Evolutionary conservation across 2,113 vertebrate genomes (phyloP).

Genomic region (Prinia subflava): DNA sequence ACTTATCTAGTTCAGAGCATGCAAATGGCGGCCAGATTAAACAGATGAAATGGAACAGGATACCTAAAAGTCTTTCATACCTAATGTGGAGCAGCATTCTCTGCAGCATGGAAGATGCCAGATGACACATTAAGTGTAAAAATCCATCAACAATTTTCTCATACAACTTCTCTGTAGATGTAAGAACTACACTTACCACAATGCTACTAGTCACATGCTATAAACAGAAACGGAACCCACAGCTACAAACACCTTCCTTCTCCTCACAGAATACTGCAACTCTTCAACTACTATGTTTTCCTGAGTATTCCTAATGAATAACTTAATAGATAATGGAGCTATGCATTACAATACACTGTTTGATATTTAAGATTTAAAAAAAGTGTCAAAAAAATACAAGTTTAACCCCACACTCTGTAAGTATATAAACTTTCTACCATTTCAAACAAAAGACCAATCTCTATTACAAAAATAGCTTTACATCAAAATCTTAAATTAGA

Average conservation of each 20-base stretch:
- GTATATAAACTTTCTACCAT: neutral
- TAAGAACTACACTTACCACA: neutral
- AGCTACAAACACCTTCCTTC: neutral
- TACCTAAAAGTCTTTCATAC: neutral
- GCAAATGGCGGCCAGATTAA: neutral
- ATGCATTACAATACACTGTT: neutral
- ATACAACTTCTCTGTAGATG: neutral
- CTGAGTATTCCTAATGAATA: neutral
- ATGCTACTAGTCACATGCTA: neutral
- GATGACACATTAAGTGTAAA: neutral
- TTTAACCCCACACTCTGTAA: neutral
- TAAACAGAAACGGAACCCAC: neutral
- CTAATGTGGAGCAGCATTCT: neutral
- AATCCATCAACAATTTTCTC: neutral
- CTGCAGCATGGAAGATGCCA: neutral
- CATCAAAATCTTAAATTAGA: neutral
- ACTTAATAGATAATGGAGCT: neutral
- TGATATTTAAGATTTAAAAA: neutral
- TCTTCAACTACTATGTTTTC: neutral
- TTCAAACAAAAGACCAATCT: neutral
- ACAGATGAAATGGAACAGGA: neutral
- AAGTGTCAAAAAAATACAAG: neutral
- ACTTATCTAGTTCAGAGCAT: neutral
- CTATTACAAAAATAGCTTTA: neutral
- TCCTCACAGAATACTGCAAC: neutral